Evolutionary conservation across 2,113 vertebrate species (phyloP).

Genomic region (Litocranius walleri): DNA sequence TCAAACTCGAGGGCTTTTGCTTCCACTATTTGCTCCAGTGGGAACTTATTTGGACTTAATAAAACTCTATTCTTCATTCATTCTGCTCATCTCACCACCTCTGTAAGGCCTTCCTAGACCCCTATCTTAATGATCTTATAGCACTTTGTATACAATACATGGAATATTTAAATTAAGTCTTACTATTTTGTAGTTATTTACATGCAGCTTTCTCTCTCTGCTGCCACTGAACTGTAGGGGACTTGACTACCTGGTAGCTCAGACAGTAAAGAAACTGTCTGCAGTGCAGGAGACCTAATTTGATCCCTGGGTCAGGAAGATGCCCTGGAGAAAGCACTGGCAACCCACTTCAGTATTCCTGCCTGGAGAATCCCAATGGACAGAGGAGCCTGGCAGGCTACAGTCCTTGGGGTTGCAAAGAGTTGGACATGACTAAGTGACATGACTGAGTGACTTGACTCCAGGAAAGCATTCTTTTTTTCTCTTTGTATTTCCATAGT

Average conservation of each 20-base stretch:
- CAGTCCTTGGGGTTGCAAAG: background rate
- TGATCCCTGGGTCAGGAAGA: background rate
- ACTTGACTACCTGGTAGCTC: background rate
- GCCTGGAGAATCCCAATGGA: background rate
- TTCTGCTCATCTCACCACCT: background rate
- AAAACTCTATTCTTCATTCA: background rate
- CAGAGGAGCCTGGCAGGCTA: background rate
- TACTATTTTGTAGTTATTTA: background rate
- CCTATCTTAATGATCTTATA: background rate
- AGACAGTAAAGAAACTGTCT: background rate
- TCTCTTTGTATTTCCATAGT: background rate
- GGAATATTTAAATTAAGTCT: background rate
- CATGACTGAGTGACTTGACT: background rate
- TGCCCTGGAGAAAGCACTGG: background rate
- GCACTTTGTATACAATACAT: background rate
- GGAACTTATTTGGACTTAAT: background rate
- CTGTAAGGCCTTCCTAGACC: background rate
- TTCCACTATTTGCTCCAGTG: background rate
- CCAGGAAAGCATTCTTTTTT: background rate
- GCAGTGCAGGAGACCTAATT: background rate
- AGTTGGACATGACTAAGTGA: background rate
- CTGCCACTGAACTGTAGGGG: background rate
- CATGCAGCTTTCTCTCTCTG: background rate
- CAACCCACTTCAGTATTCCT: background rate
- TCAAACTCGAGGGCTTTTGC: background rate